Evolutionary conservation across 2,113 vertebrate species (phyloP).

Genomic region (Aythya baeri): DNA sequence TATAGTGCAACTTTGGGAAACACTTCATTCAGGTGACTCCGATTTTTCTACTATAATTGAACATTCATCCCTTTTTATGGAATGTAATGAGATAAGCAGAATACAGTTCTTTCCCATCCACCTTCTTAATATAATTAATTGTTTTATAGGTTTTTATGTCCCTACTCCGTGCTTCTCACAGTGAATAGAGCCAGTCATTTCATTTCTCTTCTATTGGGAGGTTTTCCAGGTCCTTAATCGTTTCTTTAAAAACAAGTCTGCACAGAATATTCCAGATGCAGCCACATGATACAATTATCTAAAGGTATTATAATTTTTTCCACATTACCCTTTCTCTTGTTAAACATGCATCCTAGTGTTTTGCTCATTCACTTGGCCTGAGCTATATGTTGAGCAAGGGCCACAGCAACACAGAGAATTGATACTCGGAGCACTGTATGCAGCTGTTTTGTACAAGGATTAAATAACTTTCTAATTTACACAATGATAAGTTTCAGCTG

Average conservation of each 20-base stretch:
- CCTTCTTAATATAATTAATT: background rate
- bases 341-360: background rate
- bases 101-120: background rate
- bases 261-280: background rate
- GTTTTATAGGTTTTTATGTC: background rate
- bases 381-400: background rate
- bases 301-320: conserved; percentile 34
- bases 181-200: background rate
- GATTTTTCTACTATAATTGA: background rate
- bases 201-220: background rate
- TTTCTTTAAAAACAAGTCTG: background rate
- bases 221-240: background rate
- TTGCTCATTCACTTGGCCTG: background rate
- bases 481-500: conserved; percentile 52
- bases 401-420: background rate
- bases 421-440: background rate
- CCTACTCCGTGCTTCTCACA: background rate
- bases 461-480: conserved; percentile 49
- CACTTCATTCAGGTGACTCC: background rate
- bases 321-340: background rate
- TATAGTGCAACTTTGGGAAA: background rate
- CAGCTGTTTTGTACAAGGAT: conserved; percentile 39
- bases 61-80: background rate
- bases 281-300: background rate
- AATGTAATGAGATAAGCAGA: background rate